Conservation (phyloP, 2,113 vertebrate genomes). For the Euleptes europaea region DNA sequence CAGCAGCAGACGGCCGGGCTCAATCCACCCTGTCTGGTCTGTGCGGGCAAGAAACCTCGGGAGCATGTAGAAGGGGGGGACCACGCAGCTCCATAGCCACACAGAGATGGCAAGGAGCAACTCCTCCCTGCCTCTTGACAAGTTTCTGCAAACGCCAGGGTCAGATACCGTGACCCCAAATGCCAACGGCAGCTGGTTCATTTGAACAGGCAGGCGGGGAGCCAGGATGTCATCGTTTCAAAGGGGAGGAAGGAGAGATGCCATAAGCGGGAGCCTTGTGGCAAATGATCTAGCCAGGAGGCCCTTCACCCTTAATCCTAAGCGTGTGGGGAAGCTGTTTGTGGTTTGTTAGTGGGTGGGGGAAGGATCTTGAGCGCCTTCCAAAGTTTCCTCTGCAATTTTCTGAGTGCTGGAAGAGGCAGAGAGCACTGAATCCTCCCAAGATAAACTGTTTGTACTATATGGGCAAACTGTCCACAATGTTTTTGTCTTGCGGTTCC, state of each 20-base stretch:
- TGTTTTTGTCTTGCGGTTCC: too few relatives aligned
- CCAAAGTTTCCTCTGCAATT: neutral
- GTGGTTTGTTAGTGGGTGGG: neutral
- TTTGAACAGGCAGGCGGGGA: neutral
- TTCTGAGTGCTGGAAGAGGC: too few relatives aligned
- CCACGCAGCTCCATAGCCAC: neutral
- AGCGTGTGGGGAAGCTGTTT: neutral
- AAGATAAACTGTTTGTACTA: neutral
- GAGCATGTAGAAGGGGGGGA: neutral
- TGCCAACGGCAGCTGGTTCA: neutral
- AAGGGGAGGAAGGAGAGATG: too few relatives aligned
- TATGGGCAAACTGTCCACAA: too few relatives aligned
- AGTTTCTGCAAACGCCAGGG: neutral
- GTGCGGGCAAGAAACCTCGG: neutral
- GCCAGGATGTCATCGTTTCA: neutral
- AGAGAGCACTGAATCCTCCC: neutral
- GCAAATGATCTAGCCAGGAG: neutral
- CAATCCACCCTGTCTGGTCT: neutral
- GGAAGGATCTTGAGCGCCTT: neutral
- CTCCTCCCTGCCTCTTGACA: neutral
- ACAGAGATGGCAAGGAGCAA: neutral
- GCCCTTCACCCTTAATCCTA: neutral
- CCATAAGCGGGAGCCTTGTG: too few relatives aligned
- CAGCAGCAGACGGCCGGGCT: constrained; percentile 39
- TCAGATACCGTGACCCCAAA: neutral